Base-by-base conservation (phyloP, 2,888 invertebrate genomes). In the Rotaria macrura region DNA sequence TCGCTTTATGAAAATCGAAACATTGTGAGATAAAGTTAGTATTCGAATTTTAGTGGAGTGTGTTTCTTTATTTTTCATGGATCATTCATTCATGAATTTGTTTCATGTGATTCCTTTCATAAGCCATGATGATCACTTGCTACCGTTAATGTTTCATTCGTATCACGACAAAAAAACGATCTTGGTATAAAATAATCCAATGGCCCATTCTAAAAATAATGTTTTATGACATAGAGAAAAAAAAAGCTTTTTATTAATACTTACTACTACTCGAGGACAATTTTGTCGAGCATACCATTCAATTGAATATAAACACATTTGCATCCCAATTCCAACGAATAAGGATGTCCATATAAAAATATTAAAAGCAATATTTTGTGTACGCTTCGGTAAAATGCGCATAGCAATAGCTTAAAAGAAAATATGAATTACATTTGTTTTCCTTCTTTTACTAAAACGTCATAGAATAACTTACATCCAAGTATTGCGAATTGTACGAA, bases 271-370 rank as follows among this genome's bases (percentile, higher is more conserved):
- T 49, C 65, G 52, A 55, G 84, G 84, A 89, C 95, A 94, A 90
- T 95, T 95, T 85, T 92, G 91, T 83, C 95, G 92, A 0, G 95
- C 95, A 90, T 94, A 95, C 92, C 93, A 94, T 91, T 98, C 97
- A 93, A 96, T 94, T 47, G 94, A 92, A 90, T 96, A 96, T 5
- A 95, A 90, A 88, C 94, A 94, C 89, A 94, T 92, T n/a, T 94
- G 90, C 6, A 94, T 88, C 87, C 95, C 95, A 88, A 93, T 94
- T 85, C 97, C 97, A 34, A 94, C 91, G 86, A 94, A 93, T 85
- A 96, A 92, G 0, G 93, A 91, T 83, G 94, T 93, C 95, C 96
- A 96, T 89, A 97, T 92, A 85, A 96, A 92, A n/a, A 38, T 92
- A 89, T 47, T 90, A 89, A 17, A 89, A 89, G 84, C 49, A 74